Evolutionary conservation across 1,140 invertebrate species (phyloP).

Genomic region (Riptortus pedestris): DNA sequence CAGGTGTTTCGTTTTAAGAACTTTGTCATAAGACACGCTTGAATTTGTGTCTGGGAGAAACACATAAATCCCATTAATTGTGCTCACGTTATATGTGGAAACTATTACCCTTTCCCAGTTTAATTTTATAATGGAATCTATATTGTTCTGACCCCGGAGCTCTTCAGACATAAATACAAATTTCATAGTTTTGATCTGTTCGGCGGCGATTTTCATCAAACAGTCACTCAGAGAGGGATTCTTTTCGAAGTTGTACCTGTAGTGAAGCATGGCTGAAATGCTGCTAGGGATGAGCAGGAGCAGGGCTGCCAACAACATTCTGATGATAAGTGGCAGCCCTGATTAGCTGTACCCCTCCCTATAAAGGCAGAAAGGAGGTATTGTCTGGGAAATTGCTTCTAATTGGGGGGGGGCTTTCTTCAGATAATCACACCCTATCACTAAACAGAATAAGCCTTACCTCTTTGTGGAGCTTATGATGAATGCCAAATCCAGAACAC

Average conservation of each 20-base stretch:
- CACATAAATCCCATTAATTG: neutral
- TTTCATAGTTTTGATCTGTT: neutral
- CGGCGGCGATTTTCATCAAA: neutral
- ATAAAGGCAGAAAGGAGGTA: no score
- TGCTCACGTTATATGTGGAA: neutral
- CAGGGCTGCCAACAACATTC: no score
- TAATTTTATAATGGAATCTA: neutral
- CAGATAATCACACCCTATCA: no score
- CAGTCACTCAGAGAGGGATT: neutral
- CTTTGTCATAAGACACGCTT: slow-evolving; percentile 23
- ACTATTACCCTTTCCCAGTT: neutral
- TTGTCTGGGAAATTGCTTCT: no score
- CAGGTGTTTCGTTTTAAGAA: slow-evolving; percentile 20
- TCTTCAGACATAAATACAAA: neutral
- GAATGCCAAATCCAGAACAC: no score
- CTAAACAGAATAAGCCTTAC: no score
- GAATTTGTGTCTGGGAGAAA: slow-evolving; percentile 23
- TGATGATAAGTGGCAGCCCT: no score
- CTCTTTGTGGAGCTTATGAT: no score
- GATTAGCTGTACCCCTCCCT: no score
- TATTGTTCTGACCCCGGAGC: neutral
- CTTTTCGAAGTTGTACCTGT: neutral
- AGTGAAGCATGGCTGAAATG: no score
- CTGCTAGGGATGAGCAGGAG: no score
- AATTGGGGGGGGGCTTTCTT: no score